phyloP scores from a whole-genome alignment of 2,113 vertebrate species.

The Ictidomys tridecemlineatus region DNA sequence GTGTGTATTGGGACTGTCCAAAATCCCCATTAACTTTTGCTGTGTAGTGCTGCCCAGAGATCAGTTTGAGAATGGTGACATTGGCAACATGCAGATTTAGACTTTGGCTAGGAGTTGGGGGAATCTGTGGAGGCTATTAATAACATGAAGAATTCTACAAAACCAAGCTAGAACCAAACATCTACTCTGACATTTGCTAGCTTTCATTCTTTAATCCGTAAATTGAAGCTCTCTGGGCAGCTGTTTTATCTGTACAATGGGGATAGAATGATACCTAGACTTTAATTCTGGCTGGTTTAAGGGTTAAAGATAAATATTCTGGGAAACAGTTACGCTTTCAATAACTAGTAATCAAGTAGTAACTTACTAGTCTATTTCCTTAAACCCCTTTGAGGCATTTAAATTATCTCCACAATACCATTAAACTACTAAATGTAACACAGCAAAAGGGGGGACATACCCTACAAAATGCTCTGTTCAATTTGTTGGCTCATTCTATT shows the following conservation, averaged over 20 bases:
- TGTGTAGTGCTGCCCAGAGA: background rate
- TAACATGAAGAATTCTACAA: background rate
- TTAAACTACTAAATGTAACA: background rate
- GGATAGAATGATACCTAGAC: background rate
- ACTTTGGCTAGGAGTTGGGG: background rate
- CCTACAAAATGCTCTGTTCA: background rate
- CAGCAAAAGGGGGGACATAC: background rate
- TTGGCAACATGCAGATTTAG: background rate
- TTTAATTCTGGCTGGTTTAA: background rate
- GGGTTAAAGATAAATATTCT: background rate
- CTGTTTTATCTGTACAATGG: background rate
- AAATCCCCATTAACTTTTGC: background rate
- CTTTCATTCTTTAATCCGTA: background rate
- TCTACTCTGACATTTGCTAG: background rate
- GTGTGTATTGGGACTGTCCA: background rate
- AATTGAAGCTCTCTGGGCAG: background rate
- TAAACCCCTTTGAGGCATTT: background rate
- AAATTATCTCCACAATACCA: slow-evolving; percentile 28
- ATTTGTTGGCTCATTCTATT: slow-evolving; percentile 1
- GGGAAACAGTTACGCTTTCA: background rate
- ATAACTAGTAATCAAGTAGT: background rate
- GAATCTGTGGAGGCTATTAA: background rate
- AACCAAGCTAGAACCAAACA: background rate
- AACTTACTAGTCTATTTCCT: slow-evolving; percentile 24
- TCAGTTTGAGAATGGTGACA: background rate